Percentiles rank a stretch among this genome's conserved stretches.
These are phyloP conservation scores for Dinothrombium tinctorium DNA, from an alignment of 1,140 invertebrate species.

Conservation along the genomic window DNA sequence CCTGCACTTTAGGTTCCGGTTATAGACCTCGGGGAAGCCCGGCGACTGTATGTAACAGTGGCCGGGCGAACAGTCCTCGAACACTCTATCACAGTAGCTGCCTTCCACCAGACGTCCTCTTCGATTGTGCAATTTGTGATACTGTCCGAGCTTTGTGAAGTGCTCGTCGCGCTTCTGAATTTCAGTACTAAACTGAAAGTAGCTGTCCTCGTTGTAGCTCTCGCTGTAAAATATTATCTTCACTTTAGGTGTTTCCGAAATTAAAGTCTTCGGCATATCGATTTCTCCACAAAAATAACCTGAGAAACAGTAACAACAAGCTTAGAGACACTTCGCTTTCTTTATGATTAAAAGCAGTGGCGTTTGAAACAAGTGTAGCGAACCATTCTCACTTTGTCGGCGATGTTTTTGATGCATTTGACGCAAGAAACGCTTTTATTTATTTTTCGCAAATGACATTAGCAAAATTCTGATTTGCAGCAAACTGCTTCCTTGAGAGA, in stretches of 20 bases:
- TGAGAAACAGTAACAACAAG: constrained; percentile 29
- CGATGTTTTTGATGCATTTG: no score
- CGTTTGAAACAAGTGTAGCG: no score
- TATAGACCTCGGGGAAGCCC: constrained; percentile 72
- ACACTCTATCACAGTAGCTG: constrained; percentile 55
- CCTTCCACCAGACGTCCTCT: constrained; percentile 49
- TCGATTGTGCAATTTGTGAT: constrained; percentile 69
- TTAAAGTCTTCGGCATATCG: constrained; percentile 74
- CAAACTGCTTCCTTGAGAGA: no score
- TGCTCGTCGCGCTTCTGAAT: constrained; percentile 66
- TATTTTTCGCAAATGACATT: no score
- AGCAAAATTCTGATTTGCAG: no score
- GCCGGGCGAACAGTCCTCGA: constrained; percentile 47
- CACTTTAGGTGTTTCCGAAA: constrained; percentile 74
- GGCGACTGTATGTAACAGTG: constrained; percentile 79
- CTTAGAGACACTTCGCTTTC: no score
- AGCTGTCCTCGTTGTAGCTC: constrained; percentile 60
- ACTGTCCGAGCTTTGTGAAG: constrained; percentile 41
- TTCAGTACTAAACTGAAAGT: constrained; percentile 45
- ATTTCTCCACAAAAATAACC: constrained; percentile 76
- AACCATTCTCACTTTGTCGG: no score
- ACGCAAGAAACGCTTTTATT: no score
- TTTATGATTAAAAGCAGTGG: no score
- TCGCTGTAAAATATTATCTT: constrained; percentile 68
- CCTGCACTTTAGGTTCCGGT: constrained; percentile 56